phyloP scores from a whole-genome alignment of 2,888 invertebrate species.

The Pogonocherus hispidulus region DNA sequence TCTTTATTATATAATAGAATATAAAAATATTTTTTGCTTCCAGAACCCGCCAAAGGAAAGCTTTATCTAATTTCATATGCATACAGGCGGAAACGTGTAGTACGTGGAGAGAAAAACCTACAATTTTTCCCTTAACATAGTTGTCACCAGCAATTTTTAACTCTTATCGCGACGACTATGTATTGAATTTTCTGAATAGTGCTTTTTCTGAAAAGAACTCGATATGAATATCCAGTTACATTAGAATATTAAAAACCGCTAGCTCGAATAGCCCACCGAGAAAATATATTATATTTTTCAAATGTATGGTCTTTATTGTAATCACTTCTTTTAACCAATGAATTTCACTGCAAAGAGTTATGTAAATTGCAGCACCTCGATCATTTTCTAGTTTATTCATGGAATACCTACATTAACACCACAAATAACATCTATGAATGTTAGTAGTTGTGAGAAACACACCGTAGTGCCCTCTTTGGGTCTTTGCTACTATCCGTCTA shows the following conservation, averaged over 20 bases:
- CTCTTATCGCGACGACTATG: slow-evolving; percentile 8
- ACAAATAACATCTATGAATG: too few species aligned
- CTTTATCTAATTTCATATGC: slow-evolving; percentile 36
- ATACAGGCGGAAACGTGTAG: slow-evolving; percentile 1
- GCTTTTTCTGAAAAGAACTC: background rate
- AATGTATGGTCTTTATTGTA: too few species aligned
- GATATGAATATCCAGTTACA: background rate
- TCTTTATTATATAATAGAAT: slow-evolving; percentile 44
- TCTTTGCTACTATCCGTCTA: too few species aligned
- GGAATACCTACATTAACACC: too few species aligned
- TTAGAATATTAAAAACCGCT: background rate
- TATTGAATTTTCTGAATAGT: background rate
- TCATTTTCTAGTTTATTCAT: too few species aligned
- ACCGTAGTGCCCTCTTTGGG: too few species aligned
- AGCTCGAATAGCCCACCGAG: too few species aligned
- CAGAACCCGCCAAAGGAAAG: slow-evolving; percentile 25
- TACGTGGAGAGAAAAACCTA: background rate
- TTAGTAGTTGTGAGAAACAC: too few species aligned
- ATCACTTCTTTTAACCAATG: too few species aligned
- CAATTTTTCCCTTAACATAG: slow-evolving; percentile 3
- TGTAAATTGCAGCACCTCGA: too few species aligned
- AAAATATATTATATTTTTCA: too few species aligned
- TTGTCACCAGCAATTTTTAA: slow-evolving; percentile 19
- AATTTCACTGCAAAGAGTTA: too few species aligned
- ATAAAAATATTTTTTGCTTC: slow-evolving; percentile 41